Evolutionary conservation across 2,888 invertebrate genomes (phyloP).

Genomic region (Stomorhina lunata): DNA sequence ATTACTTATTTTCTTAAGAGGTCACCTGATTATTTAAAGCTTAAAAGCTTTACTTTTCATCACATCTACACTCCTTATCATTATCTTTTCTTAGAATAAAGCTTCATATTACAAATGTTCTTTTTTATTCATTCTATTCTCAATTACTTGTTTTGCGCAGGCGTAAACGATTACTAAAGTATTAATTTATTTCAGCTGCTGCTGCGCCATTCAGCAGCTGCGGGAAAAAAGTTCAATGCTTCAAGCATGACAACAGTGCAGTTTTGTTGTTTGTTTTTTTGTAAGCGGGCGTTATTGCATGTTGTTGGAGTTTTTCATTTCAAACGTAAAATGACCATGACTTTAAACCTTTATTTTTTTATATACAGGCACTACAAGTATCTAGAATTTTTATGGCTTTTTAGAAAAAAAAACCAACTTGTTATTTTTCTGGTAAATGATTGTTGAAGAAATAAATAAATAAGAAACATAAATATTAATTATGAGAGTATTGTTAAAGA

Average conservation of each 20-base stretch:
- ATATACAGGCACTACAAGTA: slow-evolving; percentile 1
- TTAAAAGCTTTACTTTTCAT: not conserved
- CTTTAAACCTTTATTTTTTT: slow-evolving; percentile 67
- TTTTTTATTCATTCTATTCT: not conserved
- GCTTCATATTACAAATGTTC: not conserved
- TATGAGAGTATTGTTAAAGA: not conserved
- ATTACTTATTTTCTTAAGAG: too few species aligned
- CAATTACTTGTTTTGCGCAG: slow-evolving; percentile 37
- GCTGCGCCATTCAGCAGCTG: not conserved
- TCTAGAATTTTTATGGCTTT: slow-evolving; percentile 29
- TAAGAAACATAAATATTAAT: not conserved
- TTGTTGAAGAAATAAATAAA: not conserved
- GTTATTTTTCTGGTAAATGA: not conserved
- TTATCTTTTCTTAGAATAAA: not conserved
- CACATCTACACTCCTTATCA: not conserved
- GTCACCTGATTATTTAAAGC: too few species aligned
- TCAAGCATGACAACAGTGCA: slow-evolving; percentile 20
- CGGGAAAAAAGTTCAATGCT: slow-evolving; percentile 40
- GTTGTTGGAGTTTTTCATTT: slow-evolving; percentile 42
- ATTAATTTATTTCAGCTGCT: not conserved
- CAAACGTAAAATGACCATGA: slow-evolving; percentile 64
- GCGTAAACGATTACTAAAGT: slow-evolving; percentile 19
- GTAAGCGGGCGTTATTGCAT: slow-evolving; percentile 30
- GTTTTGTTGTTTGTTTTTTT: not conserved
- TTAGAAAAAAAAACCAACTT: slow-evolving; percentile 12